Evolutionary conservation across 2,888 invertebrate genomes (phyloP), one percentile per base, ranked within the genome.

Genomic region (Hypena proboscidalis): DNA sequence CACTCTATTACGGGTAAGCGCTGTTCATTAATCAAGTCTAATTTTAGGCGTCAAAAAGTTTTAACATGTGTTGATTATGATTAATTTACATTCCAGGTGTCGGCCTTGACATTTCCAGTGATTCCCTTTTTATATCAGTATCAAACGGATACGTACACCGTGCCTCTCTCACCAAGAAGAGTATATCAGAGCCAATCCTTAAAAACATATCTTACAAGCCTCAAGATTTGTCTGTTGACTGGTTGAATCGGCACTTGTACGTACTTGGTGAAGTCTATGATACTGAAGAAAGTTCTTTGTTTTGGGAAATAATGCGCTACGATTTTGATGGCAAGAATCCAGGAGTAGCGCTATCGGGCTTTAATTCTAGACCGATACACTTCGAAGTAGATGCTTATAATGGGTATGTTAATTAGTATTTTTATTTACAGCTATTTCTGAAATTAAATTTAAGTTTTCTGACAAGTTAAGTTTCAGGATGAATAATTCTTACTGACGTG

Each of bases 361-460:
- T 97, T 40, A 91, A 92, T 35, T 92, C 92, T 3, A 92, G 94
- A 60, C 96, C 97, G 0, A 92, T 93, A 40, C 96, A 97, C 68
- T 93, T 98, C 59, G 95, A 97, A 86, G 96, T 97, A 0, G 98
- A 98, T 89, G 97, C 98, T 19, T 95, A 96, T 69, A 98, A 98
- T 79, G 98, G 98, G 93, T 95, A 82, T 84, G 89, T 74, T 14
- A 10, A 26, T 9, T 3, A 8, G 4, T 8, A n/a, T 9, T 1
- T 5, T 23, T 10, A 23, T 9, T 8, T 23, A 23, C 4, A n/a
- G n/a, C n/a, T n/a, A n/a, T n/a, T n/a, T n/a, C n/a, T n/a, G n/a
- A n/a, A n/a, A n/a, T n/a, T n/a, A n/a, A n/a, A n/a, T n/a, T n/a
- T n/a, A n/a, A n/a, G n/a, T n/a, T n/a, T n/a, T n/a, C n/a, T n/a